Conservation (phyloP, 37 sponge, comb jelly and placozoan genomes). For the Spongilla lacustris region DNA sequence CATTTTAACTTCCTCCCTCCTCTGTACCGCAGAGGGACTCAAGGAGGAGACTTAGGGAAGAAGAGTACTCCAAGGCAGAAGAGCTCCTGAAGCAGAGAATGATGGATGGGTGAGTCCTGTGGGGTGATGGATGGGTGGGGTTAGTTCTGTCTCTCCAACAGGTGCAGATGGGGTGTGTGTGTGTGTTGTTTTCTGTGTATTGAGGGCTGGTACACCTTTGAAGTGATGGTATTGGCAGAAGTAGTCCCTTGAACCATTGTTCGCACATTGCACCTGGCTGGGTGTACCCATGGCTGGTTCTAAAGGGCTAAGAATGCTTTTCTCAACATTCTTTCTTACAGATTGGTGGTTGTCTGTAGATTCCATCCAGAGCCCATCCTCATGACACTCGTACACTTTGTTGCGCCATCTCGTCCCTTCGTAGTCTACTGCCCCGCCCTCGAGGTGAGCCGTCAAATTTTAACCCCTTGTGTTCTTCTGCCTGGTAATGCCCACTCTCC, state of each 20-base stretch:
- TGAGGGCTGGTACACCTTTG: background rate
- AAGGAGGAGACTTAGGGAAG: conserved; percentile 26
- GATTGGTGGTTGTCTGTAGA: conserved; percentile 66
- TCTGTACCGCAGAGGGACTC: background rate
- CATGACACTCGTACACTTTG: conserved; percentile 39
- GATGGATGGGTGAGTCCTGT: conserved; percentile 73
- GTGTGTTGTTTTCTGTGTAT: background rate
- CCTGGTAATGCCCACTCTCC: too few relatives aligned
- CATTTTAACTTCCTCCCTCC: background rate
- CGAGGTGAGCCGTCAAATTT: conserved; percentile 45
- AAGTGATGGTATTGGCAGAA: background rate
- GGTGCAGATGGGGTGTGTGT: background rate
- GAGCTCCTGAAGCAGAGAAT: conserved; percentile 29
- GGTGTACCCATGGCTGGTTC: background rate
- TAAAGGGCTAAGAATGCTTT: background rate
- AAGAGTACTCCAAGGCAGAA: conserved; percentile 22
- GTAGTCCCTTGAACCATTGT: background rate
- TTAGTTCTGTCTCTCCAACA: too few relatives aligned
- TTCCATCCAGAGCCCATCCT: conserved; percentile 79
- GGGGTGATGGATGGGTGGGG: too few relatives aligned
- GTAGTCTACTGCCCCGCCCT: conserved; percentile 68
- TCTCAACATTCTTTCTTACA: conserved; percentile 3
- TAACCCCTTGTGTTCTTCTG: background rate
- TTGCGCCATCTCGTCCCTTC: conserved; percentile 83
- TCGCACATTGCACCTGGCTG: background rate